These are phyloP conservation scores for Equus quagga DNA, from an alignment of 2,113 vertebrate genomes.

Conservation along the genomic window DNA sequence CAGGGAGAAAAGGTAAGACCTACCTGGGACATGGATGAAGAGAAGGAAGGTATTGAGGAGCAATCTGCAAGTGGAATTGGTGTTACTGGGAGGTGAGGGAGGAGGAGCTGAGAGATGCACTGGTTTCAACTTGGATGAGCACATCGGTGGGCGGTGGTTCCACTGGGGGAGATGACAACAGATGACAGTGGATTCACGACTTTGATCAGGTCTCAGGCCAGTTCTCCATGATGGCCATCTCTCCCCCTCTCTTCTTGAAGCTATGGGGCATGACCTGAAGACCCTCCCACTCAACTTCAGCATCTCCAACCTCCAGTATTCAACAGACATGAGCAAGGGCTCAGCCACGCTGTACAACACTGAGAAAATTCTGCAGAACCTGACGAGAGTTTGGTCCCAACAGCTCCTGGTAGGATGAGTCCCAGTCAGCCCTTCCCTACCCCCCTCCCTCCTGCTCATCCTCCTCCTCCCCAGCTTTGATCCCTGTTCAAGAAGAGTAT, in stretches of 20 bases:
- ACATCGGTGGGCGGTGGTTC: background rate
- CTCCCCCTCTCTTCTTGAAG: background rate
- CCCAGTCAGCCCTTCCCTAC: background rate
- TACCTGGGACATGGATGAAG: background rate
- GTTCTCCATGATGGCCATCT: fast-evolving
- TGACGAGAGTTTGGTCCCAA: constrained; percentile 71
- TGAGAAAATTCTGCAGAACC: constrained; percentile 61
- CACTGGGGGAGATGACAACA: background rate
- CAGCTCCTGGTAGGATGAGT: background rate
- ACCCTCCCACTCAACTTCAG: constrained; percentile 83
- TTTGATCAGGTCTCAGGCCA: background rate
- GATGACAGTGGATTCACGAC: background rate
- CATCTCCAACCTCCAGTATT: constrained; percentile 83
- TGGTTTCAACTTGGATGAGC: background rate
- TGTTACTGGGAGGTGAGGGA: background rate
- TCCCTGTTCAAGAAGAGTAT: constrained; percentile 78
- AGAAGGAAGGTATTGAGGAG: background rate
- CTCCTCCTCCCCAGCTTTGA: constrained; percentile 69
- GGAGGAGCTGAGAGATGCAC: background rate
- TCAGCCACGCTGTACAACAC: constrained; percentile 75
- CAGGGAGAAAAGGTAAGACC: background rate
- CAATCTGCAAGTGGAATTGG: background rate
- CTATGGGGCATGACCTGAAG: background rate
- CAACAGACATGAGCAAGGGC: constrained; percentile 55
- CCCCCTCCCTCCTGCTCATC: fast-evolving